Conservation (phyloP, 2,113 vertebrate species). For the Arenaria interpres region DNA sequence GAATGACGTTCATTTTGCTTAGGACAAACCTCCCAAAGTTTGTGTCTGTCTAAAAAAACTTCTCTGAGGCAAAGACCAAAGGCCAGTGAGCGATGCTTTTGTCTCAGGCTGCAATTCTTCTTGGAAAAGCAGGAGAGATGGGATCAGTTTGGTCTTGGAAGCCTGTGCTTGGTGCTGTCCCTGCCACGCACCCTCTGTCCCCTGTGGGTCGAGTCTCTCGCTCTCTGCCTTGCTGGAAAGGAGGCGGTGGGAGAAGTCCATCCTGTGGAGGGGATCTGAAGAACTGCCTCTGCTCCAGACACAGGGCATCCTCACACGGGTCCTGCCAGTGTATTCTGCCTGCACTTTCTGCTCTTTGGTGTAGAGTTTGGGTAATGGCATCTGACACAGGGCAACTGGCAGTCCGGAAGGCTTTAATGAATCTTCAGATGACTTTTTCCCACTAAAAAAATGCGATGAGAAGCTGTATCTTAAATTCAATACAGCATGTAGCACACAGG, state of each 20-base stretch:
- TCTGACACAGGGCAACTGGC: background rate
- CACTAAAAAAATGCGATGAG: slow-evolving; percentile 17
- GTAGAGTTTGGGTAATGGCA: background rate
- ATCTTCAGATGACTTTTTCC: slow-evolving; percentile 22
- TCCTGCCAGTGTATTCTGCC: background rate
- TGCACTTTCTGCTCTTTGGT: fast-evolving
- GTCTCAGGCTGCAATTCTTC: background rate
- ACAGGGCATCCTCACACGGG: fast-evolving
- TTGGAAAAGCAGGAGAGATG: background rate
- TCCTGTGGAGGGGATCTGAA: background rate
- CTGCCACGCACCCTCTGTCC: background rate
- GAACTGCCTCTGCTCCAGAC: background rate
- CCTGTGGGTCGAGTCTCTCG: fast-evolving
- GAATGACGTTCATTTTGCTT: background rate
- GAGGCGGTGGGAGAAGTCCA: fast-evolving
- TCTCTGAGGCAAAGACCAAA: background rate
- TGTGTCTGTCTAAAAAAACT: background rate
- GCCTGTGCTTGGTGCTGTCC: fast-evolving
- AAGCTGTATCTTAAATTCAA: slow-evolving; percentile 21
- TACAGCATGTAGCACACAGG: background rate
- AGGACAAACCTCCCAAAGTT: background rate
- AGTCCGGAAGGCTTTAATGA: background rate
- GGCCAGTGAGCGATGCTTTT: background rate
- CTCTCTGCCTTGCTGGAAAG: background rate
- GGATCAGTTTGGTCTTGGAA: background rate